Conservation (phyloP, 2,888 invertebrate genomes). For the Geotrupes spiniger region DNA sequence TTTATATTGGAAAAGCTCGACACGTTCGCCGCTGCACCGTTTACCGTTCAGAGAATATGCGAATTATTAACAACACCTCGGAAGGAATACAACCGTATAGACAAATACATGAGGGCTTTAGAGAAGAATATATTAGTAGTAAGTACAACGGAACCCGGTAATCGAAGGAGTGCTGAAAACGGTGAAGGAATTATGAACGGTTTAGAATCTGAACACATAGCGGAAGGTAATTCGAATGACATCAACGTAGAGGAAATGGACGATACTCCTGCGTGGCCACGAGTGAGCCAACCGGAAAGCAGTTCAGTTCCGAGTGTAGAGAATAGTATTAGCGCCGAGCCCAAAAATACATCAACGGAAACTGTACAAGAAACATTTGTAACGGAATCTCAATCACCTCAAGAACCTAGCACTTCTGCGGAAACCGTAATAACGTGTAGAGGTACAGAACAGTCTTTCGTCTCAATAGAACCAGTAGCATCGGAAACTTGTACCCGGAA, state of each 20-base stretch:
- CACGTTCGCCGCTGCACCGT: constrained; percentile 85
- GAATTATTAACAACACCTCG: constrained; percentile 88
- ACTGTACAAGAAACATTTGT: constrained; percentile 1
- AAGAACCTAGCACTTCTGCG: constrained; percentile 25
- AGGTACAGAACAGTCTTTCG: constrained; percentile 31
- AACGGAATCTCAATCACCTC: constrained; percentile 13
- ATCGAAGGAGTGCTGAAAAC: constrained; percentile 63
- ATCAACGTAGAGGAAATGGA: constrained; percentile 61
- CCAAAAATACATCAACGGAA: neutral
- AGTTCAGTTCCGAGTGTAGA: neutral
- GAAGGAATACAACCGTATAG: constrained; percentile 92
- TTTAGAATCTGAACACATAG: constrained; percentile 56
- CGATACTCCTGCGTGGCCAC: constrained; percentile 47
- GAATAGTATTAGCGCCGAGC: neutral
- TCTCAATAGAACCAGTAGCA: constrained; percentile 36
- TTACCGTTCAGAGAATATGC: constrained; percentile 93
- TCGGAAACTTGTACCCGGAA: constrained; percentile 28
- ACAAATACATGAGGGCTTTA: constrained; percentile 95
- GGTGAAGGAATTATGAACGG: constrained; percentile 64
- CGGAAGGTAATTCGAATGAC: constrained; percentile 54
- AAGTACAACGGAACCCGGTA: constrained; percentile 69
- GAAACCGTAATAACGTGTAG: constrained; percentile 35
- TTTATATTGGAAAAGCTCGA: constrained; percentile 78
- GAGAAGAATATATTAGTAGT: constrained; percentile 94
- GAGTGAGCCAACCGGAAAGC: constrained; percentile 15